Evolutionary conservation across 2,113 vertebrate species (phyloP).

Genomic region (Coracopsis vasa): DNA sequence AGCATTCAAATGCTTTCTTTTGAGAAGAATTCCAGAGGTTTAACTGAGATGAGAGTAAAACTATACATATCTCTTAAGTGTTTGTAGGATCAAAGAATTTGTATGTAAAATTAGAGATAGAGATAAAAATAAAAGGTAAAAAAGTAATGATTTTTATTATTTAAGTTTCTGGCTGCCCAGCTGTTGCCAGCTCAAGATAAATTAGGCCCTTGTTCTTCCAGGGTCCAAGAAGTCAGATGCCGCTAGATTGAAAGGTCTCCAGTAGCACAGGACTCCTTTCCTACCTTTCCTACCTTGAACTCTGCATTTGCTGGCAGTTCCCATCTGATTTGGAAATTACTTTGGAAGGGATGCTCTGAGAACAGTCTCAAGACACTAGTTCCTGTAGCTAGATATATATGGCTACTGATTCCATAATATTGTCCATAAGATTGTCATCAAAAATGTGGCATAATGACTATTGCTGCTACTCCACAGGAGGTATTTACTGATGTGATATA

Average conservation of each 20-base stretch:
- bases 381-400: not conserved
- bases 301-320: no score
- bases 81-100: not conserved
- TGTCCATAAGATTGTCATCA: not conserved
- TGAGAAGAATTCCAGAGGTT: not conserved
- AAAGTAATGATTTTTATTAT: not conserved
- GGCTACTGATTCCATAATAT: not conserved
- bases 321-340: not conserved
- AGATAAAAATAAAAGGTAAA: not conserved
- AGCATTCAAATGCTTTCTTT: not conserved
- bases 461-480: rapidly evolving
- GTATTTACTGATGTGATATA: not conserved
- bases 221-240: not conserved
- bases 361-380: not conserved
- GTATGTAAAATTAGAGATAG: not conserved
- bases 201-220: rapidly evolving
- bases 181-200: not conserved
- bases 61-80: not conserved
- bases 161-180: not conserved
- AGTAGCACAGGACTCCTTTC: not conserved
- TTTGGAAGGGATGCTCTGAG: not conserved
- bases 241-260: not conserved
- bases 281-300: not conserved
- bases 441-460: not conserved
- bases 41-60: not conserved